Base-by-base conservation (phyloP, 1,140 invertebrate species). In the Ips nitidus region DNA sequence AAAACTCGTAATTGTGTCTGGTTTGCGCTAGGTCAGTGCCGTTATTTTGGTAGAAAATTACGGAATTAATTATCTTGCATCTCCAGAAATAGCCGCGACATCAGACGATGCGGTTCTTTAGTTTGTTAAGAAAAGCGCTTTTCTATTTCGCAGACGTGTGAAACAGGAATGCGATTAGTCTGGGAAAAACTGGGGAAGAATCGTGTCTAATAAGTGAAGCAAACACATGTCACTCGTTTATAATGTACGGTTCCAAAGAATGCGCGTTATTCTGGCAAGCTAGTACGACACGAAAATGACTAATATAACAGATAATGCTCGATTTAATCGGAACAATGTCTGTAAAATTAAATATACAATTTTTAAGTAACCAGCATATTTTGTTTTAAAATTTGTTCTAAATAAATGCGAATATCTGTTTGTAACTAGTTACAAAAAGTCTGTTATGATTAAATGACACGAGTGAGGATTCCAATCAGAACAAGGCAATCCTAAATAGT, bases 101-200 rank as follows among this genome's bases (percentile, higher is more conserved):
- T 57, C 66, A 68, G 66, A 68, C 57, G 56, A 52, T 68, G n/a
- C 66, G 66, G 66, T 68, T 47, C 66, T 68, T 68, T 68, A 68
- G 66, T 68, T 68, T 68, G 56, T 68, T 52, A 68, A 68, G 66
- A 68, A 68, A 68, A 68, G 66, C 56, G 66, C 66, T 68, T 68
- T 68, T 68, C 66, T 68, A 68, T 68, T 68, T 68, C 57, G 57
- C 66, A 68, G 57, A 61, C 66, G 66, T 68, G 66, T 68, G 56
- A 60, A 60, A 60, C 47, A 53, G 66, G 66, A 68, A 68, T 68
- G 66, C 66, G 57, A 60, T 68, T 68, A 60, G 66, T 68, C 66
- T 68, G 53, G 56, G 58, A 68, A 68, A 67, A 68, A 59, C 41
- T 52, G 7, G 2, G 40, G 6, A 67, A 67, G 56, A 67, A 41